phyloP scores from a whole-genome alignment of 1,140 invertebrate species.

The Druon quercuslanigerum region DNA sequence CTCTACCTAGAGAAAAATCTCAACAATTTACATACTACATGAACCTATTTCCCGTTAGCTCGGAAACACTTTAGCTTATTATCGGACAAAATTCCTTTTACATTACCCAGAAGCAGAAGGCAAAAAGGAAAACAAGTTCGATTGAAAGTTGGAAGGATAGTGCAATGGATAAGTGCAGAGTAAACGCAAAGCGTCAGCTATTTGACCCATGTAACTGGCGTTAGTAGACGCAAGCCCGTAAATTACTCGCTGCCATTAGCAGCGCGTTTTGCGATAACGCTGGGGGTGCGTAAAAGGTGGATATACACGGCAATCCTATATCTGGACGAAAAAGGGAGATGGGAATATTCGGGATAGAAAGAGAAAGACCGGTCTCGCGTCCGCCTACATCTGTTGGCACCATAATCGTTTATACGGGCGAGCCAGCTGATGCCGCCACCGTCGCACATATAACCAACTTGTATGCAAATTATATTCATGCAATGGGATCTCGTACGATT shows the following conservation, averaged over 20 bases:
- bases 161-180: too few relatives aligned
- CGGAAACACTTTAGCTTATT: too few relatives aligned
- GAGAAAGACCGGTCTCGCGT: slow-evolving; percentile 46
- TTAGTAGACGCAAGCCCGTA: slow-evolving; percentile 44
- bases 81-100: too few relatives aligned
- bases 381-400: slow-evolving; percentile 75
- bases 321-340: slow-evolving; percentile 35
- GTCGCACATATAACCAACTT: slow-evolving; percentile 71
- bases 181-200: slow-evolving; percentile 41
- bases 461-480: slow-evolving; percentile 77
- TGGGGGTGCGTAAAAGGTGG: slow-evolving; percentile 51
- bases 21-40: too few relatives aligned
- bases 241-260: slow-evolving; percentile 55
- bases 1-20: too few relatives aligned
- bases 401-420: slow-evolving; percentile 76
- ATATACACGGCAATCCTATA: slow-evolving; percentile 42
- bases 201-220: slow-evolving; percentile 47
- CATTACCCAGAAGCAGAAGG: too few relatives aligned
- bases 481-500: slow-evolving; percentile 75
- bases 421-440: slow-evolving; percentile 70
- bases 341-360: slow-evolving; percentile 42
- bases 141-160: too few relatives aligned
- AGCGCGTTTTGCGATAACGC: slow-evolving; percentile 54
- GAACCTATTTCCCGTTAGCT: too few relatives aligned
- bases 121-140: too few relatives aligned